A percentile compares a stretch with the other conserved stretches of the same genome.
Conservation (phyloP, 30 jellyfish, hydroid and myxozoan species). For the Chironex yamaguchii region DNA sequence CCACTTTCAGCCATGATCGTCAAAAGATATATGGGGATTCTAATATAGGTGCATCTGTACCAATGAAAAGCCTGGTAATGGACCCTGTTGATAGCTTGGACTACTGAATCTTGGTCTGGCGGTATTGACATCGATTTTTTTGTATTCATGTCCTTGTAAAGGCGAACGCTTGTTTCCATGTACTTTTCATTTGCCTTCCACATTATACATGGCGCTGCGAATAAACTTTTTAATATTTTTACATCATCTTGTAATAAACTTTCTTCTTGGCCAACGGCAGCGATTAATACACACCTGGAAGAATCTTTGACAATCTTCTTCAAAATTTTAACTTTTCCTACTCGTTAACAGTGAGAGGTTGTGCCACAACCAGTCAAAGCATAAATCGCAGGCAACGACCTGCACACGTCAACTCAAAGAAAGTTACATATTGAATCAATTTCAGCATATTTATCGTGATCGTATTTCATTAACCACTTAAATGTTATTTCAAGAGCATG, state of each 20-base stretch:
- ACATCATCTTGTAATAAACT: too few species aligned
- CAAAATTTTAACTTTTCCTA: constrained; percentile 46
- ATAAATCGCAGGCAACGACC: constrained; percentile 36
- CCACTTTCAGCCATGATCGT: constrained; percentile 53
- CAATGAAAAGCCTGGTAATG: constrained; percentile 60
- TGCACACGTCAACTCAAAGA: too few species aligned
- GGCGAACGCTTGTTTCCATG: constrained; percentile 60
- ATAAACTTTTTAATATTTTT: too few species aligned
- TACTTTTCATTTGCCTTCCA: constrained; percentile 47
- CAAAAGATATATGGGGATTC: constrained; percentile 2
- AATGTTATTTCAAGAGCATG: constrained; percentile 1
- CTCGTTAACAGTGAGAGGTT: constrained; percentile 46
- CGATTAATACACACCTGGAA: too few species aligned
- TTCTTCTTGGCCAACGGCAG: too few species aligned
- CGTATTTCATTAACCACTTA: constrained; percentile 71
- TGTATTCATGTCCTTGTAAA: constrained; percentile 51
- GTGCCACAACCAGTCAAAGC: constrained; percentile 67
- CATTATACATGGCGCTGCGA: too few species aligned
- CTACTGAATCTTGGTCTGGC: constrained; percentile 69
- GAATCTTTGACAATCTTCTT: constrained; percentile 43
- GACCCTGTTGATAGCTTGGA: constrained; percentile 64
- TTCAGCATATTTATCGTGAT: constrained; percentile 61
- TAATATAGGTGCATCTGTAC: constrained; percentile 26
- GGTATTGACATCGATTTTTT: constrained; percentile 58
- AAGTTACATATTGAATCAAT: constrained; percentile 41